A percentile compares a stretch with the other conserved stretches of the same genome.
These are phyloP conservation scores for Ceyx cyanopectus DNA, from an alignment of 2,113 vertebrate genomes.

Conservation along the genomic window DNA sequence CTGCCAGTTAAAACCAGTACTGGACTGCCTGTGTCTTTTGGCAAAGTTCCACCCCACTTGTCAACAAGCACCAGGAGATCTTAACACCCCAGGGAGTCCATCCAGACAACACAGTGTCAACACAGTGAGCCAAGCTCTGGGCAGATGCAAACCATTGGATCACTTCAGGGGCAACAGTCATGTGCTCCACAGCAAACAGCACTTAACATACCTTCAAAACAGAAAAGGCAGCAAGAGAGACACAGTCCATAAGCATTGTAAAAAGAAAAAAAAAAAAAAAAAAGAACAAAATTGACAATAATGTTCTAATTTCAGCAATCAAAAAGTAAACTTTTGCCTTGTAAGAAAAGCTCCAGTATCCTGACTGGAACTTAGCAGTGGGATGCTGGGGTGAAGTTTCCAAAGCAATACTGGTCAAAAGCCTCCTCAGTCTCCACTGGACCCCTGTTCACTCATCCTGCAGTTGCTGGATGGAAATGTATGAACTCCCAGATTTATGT, in stretches of 20 bases:
- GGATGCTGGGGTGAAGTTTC: neutral
- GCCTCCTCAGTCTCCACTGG: neutral
- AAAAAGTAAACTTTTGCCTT: neutral
- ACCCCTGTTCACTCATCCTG: neutral
- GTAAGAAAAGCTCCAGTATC: neutral
- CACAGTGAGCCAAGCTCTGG: neutral
- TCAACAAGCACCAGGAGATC: neutral
- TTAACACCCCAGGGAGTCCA: neutral
- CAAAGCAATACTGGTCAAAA: neutral
- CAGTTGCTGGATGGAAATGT: neutral
- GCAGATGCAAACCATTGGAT: neutral
- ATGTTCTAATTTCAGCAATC: neutral
- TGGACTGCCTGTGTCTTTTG: neutral
- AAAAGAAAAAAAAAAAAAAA: neutral
- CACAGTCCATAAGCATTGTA: neutral
- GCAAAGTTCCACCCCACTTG: neutral
- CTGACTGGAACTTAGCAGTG: neutral
- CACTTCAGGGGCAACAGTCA: neutral
- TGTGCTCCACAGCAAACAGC: neutral
- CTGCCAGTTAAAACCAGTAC: neutral
- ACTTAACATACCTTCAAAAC: neutral
- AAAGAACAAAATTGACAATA: neutral
- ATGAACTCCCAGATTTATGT: neutral
- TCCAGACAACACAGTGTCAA: neutral
- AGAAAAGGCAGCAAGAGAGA: neutral